Evolutionary conservation across 1,140 invertebrate genomes (phyloP).

Genomic region (Vollenhovia emeryi): DNA sequence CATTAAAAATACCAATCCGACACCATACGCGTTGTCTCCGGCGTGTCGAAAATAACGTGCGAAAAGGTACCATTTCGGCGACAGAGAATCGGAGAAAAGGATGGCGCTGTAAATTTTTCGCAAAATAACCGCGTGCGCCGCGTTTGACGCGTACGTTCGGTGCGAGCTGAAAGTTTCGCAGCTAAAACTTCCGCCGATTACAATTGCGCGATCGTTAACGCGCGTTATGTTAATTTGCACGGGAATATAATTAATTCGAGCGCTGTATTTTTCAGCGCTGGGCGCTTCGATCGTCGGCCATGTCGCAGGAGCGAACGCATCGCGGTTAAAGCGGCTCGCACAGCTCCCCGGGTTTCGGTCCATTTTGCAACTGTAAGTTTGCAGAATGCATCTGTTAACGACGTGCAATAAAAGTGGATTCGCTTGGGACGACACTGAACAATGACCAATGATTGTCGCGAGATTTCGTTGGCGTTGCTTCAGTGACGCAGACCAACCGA

Average conservation of each 20-base stretch:
- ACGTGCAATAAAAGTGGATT: constrained; percentile 32
- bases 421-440: constrained; percentile 18
- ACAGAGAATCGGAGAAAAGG: not conserved
- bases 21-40: not conserved
- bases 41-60: not conserved
- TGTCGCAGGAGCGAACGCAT: not conserved
- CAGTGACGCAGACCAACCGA: constrained; percentile 24
- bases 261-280: not conserved
- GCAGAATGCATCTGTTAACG: not conserved
- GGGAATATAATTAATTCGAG: not conserved
- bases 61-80: not conserved
- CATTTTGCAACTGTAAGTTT: not conserved
- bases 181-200: constrained; percentile 1
- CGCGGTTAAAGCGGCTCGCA: not conserved
- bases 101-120: not conserved
- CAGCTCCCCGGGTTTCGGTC: not conserved
- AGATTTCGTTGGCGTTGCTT: constrained; percentile 17
- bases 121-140: not conserved
- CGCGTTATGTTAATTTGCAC: not conserved
- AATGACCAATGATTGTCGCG: constrained; percentile 20
- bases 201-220: not conserved
- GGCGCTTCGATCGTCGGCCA: not conserved
- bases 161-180: not conserved
- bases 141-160: not conserved
- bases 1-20: not conserved